Percentiles rank a stretch among this genome's conserved stretches.
These are phyloP conservation scores for Paramisgurnus dabryanus DNA, from an alignment of 2,113 vertebrate genomes.

Conservation along the genomic window DNA sequence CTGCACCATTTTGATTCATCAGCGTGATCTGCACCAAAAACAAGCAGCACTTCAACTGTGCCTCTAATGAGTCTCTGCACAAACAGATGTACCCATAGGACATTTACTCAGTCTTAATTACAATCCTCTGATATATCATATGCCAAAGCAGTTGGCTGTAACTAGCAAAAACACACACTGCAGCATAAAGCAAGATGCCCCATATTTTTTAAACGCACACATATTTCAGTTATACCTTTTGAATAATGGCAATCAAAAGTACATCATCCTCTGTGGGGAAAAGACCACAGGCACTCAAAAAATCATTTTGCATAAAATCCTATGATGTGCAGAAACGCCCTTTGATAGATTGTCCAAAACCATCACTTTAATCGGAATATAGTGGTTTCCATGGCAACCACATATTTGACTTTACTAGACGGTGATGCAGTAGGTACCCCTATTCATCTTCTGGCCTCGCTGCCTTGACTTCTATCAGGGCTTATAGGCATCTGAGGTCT, in stretches of 20 bases:
- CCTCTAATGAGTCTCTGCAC: constrained; percentile 29
- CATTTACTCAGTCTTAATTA: constrained; percentile 35
- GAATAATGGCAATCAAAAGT: constrained; percentile 39
- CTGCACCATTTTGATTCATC: constrained; percentile 17
- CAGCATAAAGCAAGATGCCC: constrained; percentile 1
- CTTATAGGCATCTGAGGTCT: constrained; percentile 24
- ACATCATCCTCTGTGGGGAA: constrained; percentile 15
- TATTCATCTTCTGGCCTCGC: constrained; percentile 43
- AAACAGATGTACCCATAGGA: constrained; percentile 33
- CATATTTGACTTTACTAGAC: constrained; percentile 55
- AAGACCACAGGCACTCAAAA: constrained; percentile 38
- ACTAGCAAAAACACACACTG: constrained; percentile 4
- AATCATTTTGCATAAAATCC: constrained; percentile 43
- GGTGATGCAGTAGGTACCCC: constrained; percentile 22
- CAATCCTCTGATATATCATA: constrained; percentile 19
- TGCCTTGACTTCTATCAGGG: constrained; percentile 40
- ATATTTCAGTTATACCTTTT: constrained; percentile 18
- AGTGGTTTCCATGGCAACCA: constrained; percentile 58
- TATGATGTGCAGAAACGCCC: constrained; percentile 42
- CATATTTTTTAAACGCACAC: not conserved
- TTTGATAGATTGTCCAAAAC: constrained; percentile 52
- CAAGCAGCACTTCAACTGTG: not conserved
- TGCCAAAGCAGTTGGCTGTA: not conserved
- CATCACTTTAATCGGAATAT: constrained; percentile 53
- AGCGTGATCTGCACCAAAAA: not conserved